Base-by-base conservation (phyloP, 2,888 invertebrate genomes). In the Nomada fucata region DNA sequence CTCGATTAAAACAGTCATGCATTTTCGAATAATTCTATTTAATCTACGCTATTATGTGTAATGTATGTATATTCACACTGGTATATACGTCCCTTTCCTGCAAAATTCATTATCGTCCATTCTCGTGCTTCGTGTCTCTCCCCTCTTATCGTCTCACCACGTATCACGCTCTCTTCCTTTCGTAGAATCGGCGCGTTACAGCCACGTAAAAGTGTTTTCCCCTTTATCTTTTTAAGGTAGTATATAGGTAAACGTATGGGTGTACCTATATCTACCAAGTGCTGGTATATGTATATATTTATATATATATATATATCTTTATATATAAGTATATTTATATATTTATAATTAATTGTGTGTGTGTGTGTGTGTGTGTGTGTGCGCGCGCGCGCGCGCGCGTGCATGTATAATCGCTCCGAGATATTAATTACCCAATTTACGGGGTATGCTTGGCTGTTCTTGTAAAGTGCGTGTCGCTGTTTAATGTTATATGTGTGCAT, bases 341-440 rank as follows among this genome's bases (percentile, higher is more conserved):
- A 90, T 26, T 26, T 26, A 26, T 26, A 26, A 26, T 26, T 63
- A 29, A 69, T 44, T 23, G 60, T 57, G 26, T 72, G 57, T 76
- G 15, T 72, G 57, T 76, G 15, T 72, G 57, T 76, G 15, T 23
- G 60, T 57, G 26, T 23, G 60, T 57, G 26, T 72, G 57, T 76
- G 15, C 23, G 55, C 60, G 67, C 76, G 44, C 10, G 47, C 7
- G 36, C 1, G 36, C 7, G 36, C 7, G 36, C 5, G 36, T 80
- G 44, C 74, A 53, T 83, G 71, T 83, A 76, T 91, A 92, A 90
- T 90, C 90, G 89, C 88, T 85, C 89, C 88, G 89, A 91, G 90
- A 91, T 91, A 90, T 89, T 90, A 84, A 74, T 87, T 72, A 88
- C 89, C 90, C 90, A 86, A 91, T 83, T 90, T 91, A 92, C 64